Percentiles rank a stretch among this genome's conserved stretches.
Conservation (phyloP, 2,797 vertebrate species). For the Tangara arthus region DNA sequence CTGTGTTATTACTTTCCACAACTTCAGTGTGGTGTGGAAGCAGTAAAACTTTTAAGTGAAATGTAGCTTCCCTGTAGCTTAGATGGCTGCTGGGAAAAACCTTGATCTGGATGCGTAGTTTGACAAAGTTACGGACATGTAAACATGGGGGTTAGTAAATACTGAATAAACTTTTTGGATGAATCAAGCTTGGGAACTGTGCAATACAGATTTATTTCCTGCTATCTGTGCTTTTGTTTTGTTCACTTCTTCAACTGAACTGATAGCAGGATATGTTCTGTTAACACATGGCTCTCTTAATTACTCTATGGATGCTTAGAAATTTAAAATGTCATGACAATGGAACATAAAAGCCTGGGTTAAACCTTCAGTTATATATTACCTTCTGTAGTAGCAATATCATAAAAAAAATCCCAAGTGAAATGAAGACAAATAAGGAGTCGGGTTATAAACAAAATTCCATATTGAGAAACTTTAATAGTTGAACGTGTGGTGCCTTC, state of each 20-base stretch:
- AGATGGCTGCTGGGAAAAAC: neutral
- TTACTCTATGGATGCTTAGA: neutral
- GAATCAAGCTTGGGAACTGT: neutral
- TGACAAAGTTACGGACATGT: neutral
- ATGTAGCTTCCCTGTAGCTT: neutral
- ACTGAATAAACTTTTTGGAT: neutral
- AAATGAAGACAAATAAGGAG: neutral
- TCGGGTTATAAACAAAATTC: neutral
- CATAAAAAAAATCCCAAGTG: neutral
- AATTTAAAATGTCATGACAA: neutral
- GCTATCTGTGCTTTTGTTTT: neutral
- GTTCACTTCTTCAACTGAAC: neutral
- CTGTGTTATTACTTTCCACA: neutral
- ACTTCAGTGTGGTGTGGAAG: neutral
- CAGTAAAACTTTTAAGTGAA: neutral
- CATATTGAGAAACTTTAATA: neutral
- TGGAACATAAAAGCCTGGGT: neutral
- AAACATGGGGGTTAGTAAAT: neutral
- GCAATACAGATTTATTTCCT: neutral
- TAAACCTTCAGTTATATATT: neutral
- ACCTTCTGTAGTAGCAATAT: neutral
- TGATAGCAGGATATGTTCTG: neutral
- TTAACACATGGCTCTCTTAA: fast-evolving
- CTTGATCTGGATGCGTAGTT: fast-evolving
- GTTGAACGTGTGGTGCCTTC: fast-evolving